These are phyloP conservation scores for Dicrostonyx torquatus DNA, from an alignment of 2,797 vertebrate genomes.

Conservation along the genomic window DNA sequence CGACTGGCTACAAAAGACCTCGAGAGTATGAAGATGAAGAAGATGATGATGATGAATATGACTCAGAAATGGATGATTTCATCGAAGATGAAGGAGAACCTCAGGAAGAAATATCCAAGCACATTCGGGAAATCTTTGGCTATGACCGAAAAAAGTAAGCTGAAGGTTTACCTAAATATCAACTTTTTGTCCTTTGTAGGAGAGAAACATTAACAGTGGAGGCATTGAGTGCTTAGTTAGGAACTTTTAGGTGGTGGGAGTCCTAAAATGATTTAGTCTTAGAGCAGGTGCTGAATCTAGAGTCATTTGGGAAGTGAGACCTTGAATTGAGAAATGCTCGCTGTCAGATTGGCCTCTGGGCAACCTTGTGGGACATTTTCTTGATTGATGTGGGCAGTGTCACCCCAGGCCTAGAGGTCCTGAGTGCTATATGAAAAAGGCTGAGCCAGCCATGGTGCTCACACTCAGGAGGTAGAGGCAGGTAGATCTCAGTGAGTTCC, in stretches of 20 bases:
- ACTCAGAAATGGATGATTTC: conserved; percentile 99
- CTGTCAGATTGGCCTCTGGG: background rate
- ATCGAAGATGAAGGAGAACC: conserved; percentile 94
- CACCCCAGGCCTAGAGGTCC: background rate
- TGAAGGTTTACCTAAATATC: conserved; percentile 17
- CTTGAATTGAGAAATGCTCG: background rate
- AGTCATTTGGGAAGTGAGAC: background rate
- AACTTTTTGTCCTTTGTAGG: background rate
- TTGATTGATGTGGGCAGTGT: background rate
- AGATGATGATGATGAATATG: conserved; percentile 93
- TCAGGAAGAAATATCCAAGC: conserved; percentile 95
- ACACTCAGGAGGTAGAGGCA: background rate
- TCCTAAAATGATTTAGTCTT: conserved; percentile 35
- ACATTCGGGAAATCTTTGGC: conserved; percentile 98
- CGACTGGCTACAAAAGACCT: conserved; percentile 93
- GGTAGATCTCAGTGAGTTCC: background rate
- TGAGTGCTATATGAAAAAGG: no score
- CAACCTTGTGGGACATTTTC: background rate
- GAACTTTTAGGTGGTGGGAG: background rate
- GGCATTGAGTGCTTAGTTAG: conserved; percentile 48
- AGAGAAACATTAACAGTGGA: conserved; percentile 19
- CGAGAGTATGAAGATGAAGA: conserved; percentile 92
- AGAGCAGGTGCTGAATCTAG: background rate
- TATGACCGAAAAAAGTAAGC: conserved; percentile 93
- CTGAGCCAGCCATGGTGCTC: background rate